A percentile compares a stretch with the other conserved stretches of the same genome.
Conservation (phyloP, 2,888 invertebrate species). For the Alcis repandata region DNA sequence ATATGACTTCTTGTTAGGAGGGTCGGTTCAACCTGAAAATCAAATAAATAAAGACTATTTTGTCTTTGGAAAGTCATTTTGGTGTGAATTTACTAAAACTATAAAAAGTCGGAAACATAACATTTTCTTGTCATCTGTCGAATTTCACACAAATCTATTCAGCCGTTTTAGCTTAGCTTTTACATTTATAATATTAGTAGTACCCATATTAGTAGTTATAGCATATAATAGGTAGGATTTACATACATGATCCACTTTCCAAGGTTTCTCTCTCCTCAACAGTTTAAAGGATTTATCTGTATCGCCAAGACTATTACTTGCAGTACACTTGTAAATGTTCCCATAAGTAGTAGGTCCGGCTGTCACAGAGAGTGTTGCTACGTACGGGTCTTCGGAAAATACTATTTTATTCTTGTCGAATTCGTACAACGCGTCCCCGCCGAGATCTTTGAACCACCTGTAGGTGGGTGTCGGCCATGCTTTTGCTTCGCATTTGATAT, state of each 20-base stretch:
- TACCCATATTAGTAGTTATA: too few relatives aligned
- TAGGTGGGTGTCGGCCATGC: slow-evolving; percentile 70
- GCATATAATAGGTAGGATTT: too few relatives aligned
- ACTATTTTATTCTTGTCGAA: slow-evolving; percentile 62
- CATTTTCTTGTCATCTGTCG: too few relatives aligned
- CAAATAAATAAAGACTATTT: not conserved
- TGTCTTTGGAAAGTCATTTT: too few relatives aligned
- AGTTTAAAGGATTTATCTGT: slow-evolving; percentile 60
- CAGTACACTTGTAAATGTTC: slow-evolving; percentile 66
- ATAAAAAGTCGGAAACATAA: too few relatives aligned
- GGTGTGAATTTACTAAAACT: too few relatives aligned
- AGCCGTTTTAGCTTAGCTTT: too few relatives aligned
- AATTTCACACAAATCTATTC: too few relatives aligned
- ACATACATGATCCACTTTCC: slow-evolving; percentile 62
- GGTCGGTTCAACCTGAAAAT: slow-evolving; percentile 55
- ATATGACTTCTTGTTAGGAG: slow-evolving; percentile 49
- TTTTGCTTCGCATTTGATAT: slow-evolving; percentile 65
- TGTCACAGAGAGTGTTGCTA: slow-evolving; percentile 59
- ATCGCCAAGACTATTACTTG: slow-evolving; percentile 64
- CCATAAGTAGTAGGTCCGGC: slow-evolving; percentile 62
- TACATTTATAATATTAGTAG: too few relatives aligned
- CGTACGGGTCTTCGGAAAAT: slow-evolving; percentile 53
- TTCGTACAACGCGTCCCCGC: slow-evolving; percentile 58
- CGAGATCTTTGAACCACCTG: slow-evolving; percentile 66
- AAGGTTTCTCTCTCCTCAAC: slow-evolving; percentile 61